These are phyloP conservation scores for Brachionus rubens DNA, from an alignment of 1,140 invertebrate genomes.

Conservation along the genomic window DNA sequence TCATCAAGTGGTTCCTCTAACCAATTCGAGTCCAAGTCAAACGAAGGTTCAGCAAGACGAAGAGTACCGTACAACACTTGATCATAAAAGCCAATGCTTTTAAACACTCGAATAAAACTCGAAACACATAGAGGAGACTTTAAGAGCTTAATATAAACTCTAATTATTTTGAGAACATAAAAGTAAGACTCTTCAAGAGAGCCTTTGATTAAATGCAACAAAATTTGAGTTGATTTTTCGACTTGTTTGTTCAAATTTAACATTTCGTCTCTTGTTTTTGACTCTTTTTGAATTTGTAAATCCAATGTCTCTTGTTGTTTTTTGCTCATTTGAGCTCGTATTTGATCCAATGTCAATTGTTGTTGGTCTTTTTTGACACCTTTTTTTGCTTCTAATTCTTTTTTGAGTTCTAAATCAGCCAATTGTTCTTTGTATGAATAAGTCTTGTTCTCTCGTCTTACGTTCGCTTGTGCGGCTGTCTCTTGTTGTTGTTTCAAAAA, in stretches of 20 bases:
- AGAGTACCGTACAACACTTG: not conserved
- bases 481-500: constrained; percentile 28
- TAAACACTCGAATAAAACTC: not conserved
- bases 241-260: not conserved
- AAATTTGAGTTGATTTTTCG: not conserved
- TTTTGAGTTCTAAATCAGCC: constrained; percentile 82
- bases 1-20: not conserved
- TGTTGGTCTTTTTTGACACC: not conserved
- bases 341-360: not conserved
- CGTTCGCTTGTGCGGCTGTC: constrained; percentile 69
- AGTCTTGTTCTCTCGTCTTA: constrained; percentile 91
- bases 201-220: not conserved
- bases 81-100: not conserved
- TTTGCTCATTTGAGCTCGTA: constrained; percentile 25
- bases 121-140: not conserved
- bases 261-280: constrained; percentile 27
- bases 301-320: constrained; percentile 34
- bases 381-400: constrained; percentile 55
- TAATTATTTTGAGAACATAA: not conserved
- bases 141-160: not conserved
- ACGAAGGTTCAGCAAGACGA: not conserved
- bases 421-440: constrained; percentile 96
- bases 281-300: not conserved
- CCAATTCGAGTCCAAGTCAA: not conserved
- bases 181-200: not conserved